Percentiles rank a stretch among this genome's conserved stretches.
Evolutionary conservation across 2,888 invertebrate genomes (phyloP).

Genomic region (Phengaris arion): DNA sequence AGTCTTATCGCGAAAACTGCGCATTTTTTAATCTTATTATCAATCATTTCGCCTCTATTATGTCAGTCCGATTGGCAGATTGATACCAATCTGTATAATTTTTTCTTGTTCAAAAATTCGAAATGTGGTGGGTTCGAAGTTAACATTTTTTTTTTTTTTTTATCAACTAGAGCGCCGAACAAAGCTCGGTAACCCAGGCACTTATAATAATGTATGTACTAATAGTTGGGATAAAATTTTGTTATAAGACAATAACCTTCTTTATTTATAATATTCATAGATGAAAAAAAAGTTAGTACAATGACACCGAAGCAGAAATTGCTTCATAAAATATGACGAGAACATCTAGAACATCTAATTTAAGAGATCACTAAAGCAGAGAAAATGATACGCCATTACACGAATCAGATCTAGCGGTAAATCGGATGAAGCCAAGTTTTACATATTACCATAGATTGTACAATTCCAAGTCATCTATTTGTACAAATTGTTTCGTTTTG

Average conservation of each 20-base stretch:
- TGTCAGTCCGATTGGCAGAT: too few relatives aligned
- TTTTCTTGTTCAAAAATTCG: too few relatives aligned
- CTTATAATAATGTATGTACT: too few relatives aligned
- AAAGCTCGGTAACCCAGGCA: too few relatives aligned
- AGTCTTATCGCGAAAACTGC: too few relatives aligned
- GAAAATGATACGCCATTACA: conserved; percentile 46
- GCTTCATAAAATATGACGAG: background rate
- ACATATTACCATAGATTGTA: background rate
- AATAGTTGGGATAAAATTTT: background rate
- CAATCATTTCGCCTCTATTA: too few relatives aligned
- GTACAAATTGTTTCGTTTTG: conserved; percentile 5
- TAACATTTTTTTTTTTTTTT: too few relatives aligned
- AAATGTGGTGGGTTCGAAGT: too few relatives aligned
- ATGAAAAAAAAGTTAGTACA: background rate
- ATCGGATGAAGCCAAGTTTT: conserved; percentile 47
- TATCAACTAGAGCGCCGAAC: too few relatives aligned
- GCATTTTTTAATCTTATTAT: too few relatives aligned
- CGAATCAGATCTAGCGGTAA: conserved; percentile 54
- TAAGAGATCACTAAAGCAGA: conserved; percentile 38
- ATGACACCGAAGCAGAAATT: background rate
- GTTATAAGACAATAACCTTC: background rate
- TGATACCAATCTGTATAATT: too few relatives aligned
- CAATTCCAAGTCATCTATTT: conserved; percentile 5
- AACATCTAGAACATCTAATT: background rate
- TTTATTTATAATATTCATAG: too few relatives aligned